Evolutionary conservation across 1,140 invertebrate species (phyloP), one percentile per base, ranked within the genome.

Genomic region (Fopius arisanus): DNA sequence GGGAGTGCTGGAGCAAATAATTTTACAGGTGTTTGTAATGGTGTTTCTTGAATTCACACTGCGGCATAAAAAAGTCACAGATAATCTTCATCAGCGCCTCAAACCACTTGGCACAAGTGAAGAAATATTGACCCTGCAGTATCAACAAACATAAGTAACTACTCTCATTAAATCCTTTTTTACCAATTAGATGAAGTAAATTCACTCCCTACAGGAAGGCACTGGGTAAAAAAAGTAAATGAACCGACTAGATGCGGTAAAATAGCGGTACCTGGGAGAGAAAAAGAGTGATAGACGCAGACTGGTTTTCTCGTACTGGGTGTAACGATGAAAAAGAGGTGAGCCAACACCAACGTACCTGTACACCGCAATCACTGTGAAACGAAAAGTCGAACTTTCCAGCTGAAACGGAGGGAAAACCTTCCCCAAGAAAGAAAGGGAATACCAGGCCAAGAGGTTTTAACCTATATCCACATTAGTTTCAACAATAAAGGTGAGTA

Each of bases 131-230:
- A n/a, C 0, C 54, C 54, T 12, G 3, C 19, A 12, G 19, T 19
- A 59, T 59, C 19, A 28, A 59, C 54, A 59, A 59, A 59, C 54
- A 26, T 59, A 23, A 59, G 19, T 59, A 59, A 59, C 19, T 59
- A 19, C 54, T 26, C 23, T 26, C 54, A 59, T 59, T 59, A 59
- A 59, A 59, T 59, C 23, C 14, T 59, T 28, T 54, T 54, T 28
- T 59, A 10, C 54, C 19, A 59, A 59, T 59, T 59, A 59, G 10
- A 26, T 0, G 23, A 59, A 59, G 54, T 59, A 59, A 59, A 59
- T 59, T 59, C 9, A 28, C 54, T 59, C 16, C 7, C 43, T 2
- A 2, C n/a, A 48, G 43, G 14, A 16, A 48, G 7, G 5, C 14
- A 26, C 14, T 59, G 14, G 10, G 26, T 26, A 59, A 59, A 59